Evolutionary conservation across 2,797 vertebrate genomes (phyloP), one percentile per base, ranked within the genome.

Genomic region (Epinephelus malabaricus): DNA sequence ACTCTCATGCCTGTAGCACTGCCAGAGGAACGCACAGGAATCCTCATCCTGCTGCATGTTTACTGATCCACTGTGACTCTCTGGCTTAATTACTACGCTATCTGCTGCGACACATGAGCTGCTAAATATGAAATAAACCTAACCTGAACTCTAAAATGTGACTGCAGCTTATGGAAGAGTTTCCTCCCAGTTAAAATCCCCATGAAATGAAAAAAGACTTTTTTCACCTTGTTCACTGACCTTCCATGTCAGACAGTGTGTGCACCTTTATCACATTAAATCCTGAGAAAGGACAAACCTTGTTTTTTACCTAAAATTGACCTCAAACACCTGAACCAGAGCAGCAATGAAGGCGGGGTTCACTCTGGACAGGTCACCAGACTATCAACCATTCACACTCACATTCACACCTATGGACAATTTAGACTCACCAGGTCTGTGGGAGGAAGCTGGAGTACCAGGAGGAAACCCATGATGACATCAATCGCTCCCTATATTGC

Each of bases 21-120:
- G 73, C 75, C 55, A 81, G 59, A 45, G 9, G 27, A 62, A 66
- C 4, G 18, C 34, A n/a, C 60, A 74, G 70, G 66, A 76, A 70
- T 71, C 34, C 47, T 73, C 79, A 61, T 56, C 43, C 25, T 30
- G 5, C 80, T 40, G 66, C 73, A 6, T 86, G 67, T 73, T 85
- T 67, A 68, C 82, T 82, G 69, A 79, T 76, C 81, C 81, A 56
- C 72, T 65, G 53, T 64, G 81, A 78, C 87, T 69, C 12, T 49
- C n/a, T 46, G 63, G 67, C 73, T 86, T 82, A 69, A 86, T 82
- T 81, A 81, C 77, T 60, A 6, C 38, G 17, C 68, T 76, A 65
- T 86, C 82, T 75, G 78, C 54, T 1, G 2, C 51, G 0, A 47
- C 82, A 78, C 72, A 76, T 4, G 0, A 50, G 73, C 64, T 43